A percentile compares a stretch with the other conserved stretches of the same genome.
Conservation (phyloP, 1,140 invertebrate genomes). For the Triops cancriformis region DNA sequence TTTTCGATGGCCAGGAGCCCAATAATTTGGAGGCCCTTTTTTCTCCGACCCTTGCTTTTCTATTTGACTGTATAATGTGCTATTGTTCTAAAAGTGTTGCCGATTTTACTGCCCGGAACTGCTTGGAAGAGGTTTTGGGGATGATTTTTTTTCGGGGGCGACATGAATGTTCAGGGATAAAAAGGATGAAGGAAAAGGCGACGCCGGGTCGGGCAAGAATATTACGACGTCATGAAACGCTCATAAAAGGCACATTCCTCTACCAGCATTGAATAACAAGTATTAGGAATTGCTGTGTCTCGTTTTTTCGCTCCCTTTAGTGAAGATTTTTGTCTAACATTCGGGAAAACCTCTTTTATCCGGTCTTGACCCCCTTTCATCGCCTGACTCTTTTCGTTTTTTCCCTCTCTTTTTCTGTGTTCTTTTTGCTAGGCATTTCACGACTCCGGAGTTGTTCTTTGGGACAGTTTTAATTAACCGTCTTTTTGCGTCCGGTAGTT, state of each 20-base stretch:
- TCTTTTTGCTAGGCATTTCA: background rate
- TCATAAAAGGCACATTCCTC: background rate
- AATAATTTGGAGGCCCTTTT: too few relatives aligned
- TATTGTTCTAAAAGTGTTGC: background rate
- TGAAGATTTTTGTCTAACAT: background rate
- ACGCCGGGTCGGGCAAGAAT: background rate
- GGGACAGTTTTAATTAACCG: too few relatives aligned
- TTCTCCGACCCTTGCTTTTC: too few relatives aligned
- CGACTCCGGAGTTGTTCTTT: too few relatives aligned
- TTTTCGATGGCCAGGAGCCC: too few relatives aligned
- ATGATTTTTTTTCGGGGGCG: background rate
- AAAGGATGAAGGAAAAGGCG: background rate
- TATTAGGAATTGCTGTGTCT: background rate
- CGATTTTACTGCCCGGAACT: background rate
- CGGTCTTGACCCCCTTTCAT: background rate
- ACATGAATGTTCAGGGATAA: background rate
- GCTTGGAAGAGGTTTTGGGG: background rate
- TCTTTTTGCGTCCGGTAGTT: too few relatives aligned
- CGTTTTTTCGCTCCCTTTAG: background rate
- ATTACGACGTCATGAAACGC: slow-evolving; percentile 3
- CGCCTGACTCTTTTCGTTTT: background rate
- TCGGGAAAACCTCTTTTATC: background rate
- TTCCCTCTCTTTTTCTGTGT: background rate
- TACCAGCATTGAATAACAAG: background rate
- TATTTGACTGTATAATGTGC: too few relatives aligned